Evolutionary conservation across 2,888 invertebrate species (phyloP).

Genomic region (Anaspis maculata): DNA sequence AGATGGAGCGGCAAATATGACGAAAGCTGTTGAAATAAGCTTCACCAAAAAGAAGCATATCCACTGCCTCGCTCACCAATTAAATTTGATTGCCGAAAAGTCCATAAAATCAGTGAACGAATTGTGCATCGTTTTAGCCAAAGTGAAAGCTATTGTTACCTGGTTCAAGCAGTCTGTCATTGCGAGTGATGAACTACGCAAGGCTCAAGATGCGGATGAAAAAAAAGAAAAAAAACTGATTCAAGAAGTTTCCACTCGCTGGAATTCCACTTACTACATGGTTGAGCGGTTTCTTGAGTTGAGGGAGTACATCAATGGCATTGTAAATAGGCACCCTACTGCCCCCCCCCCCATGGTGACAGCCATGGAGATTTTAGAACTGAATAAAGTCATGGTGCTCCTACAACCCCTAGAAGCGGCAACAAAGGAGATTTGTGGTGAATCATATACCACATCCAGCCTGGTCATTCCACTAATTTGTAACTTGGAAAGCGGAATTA

Average conservation of each 20-base stretch:
- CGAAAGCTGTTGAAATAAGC: slow-evolving; percentile 7
- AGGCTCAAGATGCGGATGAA: too few species aligned
- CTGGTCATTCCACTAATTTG: slow-evolving; percentile 15
- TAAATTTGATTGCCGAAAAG: slow-evolving; percentile 9
- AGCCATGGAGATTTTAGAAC: slow-evolving; percentile 21
- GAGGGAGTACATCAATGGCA: slow-evolving; percentile 18
- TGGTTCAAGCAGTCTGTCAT: slow-evolving; percentile 4
- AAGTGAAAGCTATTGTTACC: slow-evolving; percentile 1
- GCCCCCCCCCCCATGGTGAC: slow-evolving; percentile 30
- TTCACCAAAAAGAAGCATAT: slow-evolving; percentile 9
- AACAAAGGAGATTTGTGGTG: slow-evolving; percentile 30
- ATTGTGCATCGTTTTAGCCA: not conserved
- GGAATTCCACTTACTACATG: slow-evolving; percentile 5
- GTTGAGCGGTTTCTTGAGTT: slow-evolving; percentile 4
- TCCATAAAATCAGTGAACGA: slow-evolving; percentile 1
- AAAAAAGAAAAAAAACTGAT: slow-evolving; percentile 1
- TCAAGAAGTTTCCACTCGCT: slow-evolving; percentile 3
- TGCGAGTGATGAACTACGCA: slow-evolving; percentile 1
- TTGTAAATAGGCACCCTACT: slow-evolving; percentile 22
- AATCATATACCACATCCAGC: slow-evolving; percentile 26
- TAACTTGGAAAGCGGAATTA: too few species aligned
- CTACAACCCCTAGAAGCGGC: slow-evolving; percentile 28
- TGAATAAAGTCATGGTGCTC: slow-evolving; percentile 22
- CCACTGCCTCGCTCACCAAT: slow-evolving; percentile 9
- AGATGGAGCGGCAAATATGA: slow-evolving; percentile 11